Conservation (phyloP, 2,113 vertebrate species). For the Meriones unguiculatus region DNA sequence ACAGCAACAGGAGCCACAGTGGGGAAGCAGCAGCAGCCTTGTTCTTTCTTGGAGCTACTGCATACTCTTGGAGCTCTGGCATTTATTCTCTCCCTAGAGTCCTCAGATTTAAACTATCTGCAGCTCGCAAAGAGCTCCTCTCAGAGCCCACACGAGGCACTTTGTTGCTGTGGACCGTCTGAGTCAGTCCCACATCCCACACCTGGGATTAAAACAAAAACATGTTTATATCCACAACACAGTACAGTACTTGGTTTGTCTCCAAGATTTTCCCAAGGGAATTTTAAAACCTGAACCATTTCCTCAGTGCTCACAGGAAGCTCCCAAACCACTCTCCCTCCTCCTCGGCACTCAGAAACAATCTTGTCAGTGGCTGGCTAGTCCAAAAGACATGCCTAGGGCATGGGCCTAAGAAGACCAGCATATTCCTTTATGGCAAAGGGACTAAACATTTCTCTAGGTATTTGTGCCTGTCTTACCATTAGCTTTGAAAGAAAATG, state of each 20-base stretch:
- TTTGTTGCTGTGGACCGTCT: no score
- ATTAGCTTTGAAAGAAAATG: conserved; percentile 61
- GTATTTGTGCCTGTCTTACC: conserved; percentile 56
- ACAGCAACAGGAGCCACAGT: no score
- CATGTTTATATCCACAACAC: no score
- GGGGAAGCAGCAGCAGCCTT: no score
- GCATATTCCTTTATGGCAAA: conserved; percentile 25
- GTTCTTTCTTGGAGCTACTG: no score
- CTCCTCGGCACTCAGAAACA: conserved; percentile 63
- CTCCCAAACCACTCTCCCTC: conserved; percentile 46
- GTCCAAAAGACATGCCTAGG: conserved; percentile 48
- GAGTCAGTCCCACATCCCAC: no score
- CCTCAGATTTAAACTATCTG: no score
- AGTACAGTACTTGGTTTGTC: conserved; percentile 76
- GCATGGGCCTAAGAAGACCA: conserved; percentile 40
- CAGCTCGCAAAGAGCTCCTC: no score
- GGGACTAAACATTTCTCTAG: conserved; percentile 37
- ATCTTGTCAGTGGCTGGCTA: conserved; percentile 68
- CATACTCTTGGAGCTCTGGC: no score
- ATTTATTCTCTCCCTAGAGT: no score
- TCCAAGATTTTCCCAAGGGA: conserved; percentile 73
- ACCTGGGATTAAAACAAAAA: no score
- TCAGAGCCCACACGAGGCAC: no score
- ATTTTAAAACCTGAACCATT: conserved; percentile 65
- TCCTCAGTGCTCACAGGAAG: conserved; percentile 69